Evolutionary conservation across 1,140 invertebrate genomes (phyloP).

Genomic region (Sarcophaga bullata): DNA sequence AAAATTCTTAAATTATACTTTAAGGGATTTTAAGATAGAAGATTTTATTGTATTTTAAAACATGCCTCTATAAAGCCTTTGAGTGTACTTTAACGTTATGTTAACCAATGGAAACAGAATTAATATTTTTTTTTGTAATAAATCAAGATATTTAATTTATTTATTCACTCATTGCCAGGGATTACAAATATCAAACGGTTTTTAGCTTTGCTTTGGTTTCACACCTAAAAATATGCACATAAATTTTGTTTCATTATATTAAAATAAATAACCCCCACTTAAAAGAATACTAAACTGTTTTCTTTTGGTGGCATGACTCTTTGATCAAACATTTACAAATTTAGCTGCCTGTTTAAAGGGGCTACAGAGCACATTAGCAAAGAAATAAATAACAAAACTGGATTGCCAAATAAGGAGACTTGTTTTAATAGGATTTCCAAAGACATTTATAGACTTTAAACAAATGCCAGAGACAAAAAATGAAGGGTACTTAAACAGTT

Average conservation of each 20-base stretch:
- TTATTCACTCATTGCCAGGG: too few species aligned
- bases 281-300: background rate
- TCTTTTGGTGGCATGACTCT: background rate
- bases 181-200: too few species aligned
- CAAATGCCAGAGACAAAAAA: too few species aligned
- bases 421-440: background rate
- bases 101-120: too few species aligned
- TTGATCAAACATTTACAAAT: conserved; percentile 17
- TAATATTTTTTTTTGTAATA: too few species aligned
- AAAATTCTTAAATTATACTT: too few species aligned
- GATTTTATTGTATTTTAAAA: too few species aligned
- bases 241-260: background rate
- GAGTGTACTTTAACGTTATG: too few species aligned
- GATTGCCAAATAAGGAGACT: background rate
- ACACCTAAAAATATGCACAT: conserved; percentile 9
- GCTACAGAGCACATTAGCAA: background rate
- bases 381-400: background rate
- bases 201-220: background rate
- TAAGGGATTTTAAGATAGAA: too few species aligned
- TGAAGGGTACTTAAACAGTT: too few species aligned
- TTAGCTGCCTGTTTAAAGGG: background rate
- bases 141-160: too few species aligned
- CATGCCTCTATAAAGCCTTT: too few species aligned
- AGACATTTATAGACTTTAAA: background rate
- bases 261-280: background rate